phyloP scores from a whole-genome alignment of 2,888 invertebrate genomes.

The Dyspetes luteomarginatus region DNA sequence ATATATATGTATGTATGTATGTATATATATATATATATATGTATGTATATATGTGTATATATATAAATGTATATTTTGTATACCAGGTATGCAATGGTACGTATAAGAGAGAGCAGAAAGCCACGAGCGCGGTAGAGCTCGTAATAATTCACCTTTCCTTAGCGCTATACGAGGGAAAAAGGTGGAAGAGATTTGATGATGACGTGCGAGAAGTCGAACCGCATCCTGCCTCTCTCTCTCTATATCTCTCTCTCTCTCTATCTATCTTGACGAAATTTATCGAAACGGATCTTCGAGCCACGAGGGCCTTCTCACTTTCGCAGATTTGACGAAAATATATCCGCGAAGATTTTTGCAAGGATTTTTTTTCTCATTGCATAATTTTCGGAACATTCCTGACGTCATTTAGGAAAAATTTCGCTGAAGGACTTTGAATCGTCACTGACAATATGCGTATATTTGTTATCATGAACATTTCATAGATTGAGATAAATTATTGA shows the following conservation, averaged over 20 bases:
- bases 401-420: too few relatives aligned
- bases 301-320: constrained; percentile 52
- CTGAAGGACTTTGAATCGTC: too few relatives aligned
- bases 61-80: constrained; percentile 10
- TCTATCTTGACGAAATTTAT: constrained; percentile 37
- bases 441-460: too few relatives aligned
- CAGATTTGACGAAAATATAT: constrained; percentile 5
- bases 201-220: constrained; percentile 41
- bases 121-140: constrained; percentile 54
- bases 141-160: constrained; percentile 62
- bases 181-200: constrained; percentile 59
- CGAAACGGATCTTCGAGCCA: constrained; percentile 57
- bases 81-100: not conserved
- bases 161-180: constrained; percentile 43
- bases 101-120: constrained; percentile 37
- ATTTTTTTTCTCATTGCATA: not conserved
- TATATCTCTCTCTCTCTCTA: too few relatives aligned
- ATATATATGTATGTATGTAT: too few relatives aligned
- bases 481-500: too few relatives aligned
- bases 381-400: not conserved
- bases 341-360: not conserved
- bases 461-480: too few relatives aligned
- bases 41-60: too few relatives aligned
- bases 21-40: too few relatives aligned
- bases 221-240: not conserved